Evolutionary conservation across 2,797 vertebrate genomes (phyloP).

Genomic region (Hoplostethus atlanticus): DNA sequence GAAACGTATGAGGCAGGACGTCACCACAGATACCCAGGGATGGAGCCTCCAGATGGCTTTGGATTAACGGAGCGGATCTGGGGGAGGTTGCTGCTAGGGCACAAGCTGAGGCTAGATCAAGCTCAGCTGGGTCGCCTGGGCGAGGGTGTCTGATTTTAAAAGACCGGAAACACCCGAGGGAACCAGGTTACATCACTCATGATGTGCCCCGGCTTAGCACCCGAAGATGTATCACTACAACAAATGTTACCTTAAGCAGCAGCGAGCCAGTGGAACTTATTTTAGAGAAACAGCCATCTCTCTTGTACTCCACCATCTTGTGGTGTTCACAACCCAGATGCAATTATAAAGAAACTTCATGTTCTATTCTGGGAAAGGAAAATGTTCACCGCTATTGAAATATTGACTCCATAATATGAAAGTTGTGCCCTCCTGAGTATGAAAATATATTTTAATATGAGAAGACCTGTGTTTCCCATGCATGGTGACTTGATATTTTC

Average conservation of each 20-base stretch:
- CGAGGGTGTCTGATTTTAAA: no score
- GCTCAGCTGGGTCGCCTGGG: no score
- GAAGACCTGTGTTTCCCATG: constrained; percentile 1
- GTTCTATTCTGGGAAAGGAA: constrained; percentile 20
- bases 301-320: constrained; percentile 32
- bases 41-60: no score
- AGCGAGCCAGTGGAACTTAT: constrained; percentile 28
- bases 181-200: no score
- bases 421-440: constrained; percentile 12
- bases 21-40: no score
- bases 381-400: constrained; percentile 21
- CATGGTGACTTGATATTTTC: constrained; percentile 25
- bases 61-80: no score
- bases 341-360: constrained; percentile 35
- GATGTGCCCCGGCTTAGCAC: no score
- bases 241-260: constrained; percentile 15
- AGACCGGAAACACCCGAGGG: no score
- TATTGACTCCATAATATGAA: constrained; percentile 41
- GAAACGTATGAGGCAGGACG: no score
- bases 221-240: no score
- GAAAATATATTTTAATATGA: constrained; percentile 11
- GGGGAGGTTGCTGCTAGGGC: no score
- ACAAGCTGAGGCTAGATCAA: no score
- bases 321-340: constrained; percentile 29
- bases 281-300: constrained; percentile 34